These are phyloP conservation scores for Eidolon dupreanum DNA, from an alignment of 2,797 vertebrate genomes.

Conservation along the genomic window DNA sequence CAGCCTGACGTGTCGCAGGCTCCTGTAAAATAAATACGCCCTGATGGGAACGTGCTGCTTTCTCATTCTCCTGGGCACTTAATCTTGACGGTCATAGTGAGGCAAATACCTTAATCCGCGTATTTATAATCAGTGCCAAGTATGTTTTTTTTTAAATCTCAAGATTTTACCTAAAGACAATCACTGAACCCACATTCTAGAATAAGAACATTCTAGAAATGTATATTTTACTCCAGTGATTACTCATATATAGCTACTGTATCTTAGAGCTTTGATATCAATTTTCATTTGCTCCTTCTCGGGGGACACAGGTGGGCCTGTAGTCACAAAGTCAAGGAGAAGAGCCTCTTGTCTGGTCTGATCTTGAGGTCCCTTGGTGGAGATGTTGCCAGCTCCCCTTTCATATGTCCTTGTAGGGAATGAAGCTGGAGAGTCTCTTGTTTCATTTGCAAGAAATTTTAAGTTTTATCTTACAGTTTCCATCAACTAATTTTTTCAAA, in stretches of 20 bases:
- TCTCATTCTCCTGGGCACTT: background rate
- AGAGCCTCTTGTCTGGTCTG: background rate
- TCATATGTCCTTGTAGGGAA: background rate
- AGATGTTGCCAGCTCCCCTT: background rate
- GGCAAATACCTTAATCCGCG: background rate
- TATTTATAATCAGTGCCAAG: background rate
- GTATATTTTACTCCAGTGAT: background rate
- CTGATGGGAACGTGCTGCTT: background rate
- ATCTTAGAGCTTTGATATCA: background rate
- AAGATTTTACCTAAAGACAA: slow-evolving; percentile 20
- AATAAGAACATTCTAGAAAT: slow-evolving; percentile 41
- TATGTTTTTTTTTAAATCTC: background rate
- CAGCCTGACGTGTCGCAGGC: background rate
- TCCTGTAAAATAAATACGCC: too few species aligned
- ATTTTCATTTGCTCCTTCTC: background rate
- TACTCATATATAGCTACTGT: background rate
- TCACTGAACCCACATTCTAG: background rate
- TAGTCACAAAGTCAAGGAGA: background rate
- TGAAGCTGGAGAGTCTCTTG: background rate
- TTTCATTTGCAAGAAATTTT: background rate
- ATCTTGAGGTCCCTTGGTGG: background rate
- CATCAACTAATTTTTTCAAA: background rate
- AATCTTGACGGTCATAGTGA: background rate
- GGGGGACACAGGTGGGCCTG: background rate
- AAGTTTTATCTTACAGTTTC: background rate